phyloP scores from a whole-genome alignment of 2,888 invertebrate species.

The Drosophila neutralis region DNA sequence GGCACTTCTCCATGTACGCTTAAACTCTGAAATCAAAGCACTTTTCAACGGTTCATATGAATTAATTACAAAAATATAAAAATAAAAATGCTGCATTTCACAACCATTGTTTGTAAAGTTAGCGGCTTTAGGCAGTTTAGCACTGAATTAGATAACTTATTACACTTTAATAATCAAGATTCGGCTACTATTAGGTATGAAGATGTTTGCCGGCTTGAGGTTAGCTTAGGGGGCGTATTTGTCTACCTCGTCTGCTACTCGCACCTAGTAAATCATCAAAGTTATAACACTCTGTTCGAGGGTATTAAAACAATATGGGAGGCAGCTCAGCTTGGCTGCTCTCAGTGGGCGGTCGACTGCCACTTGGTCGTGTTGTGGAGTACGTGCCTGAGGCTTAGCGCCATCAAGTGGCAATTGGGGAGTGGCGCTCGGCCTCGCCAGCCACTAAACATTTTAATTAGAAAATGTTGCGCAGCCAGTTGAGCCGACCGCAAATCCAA shows the following conservation, averaged over 20 bases:
- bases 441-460: constrained; percentile 79
- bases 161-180: background rate
- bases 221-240: background rate
- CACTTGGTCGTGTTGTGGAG: constrained; percentile 38
- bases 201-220: constrained; percentile 2
- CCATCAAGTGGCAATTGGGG: constrained; percentile 57
- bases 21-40: too few species aligned
- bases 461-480: constrained; percentile 73
- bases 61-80: too few species aligned
- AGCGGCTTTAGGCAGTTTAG: background rate
- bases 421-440: constrained; percentile 30
- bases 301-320: constrained; percentile 33
- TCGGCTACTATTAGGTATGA: background rate
- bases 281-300: background rate
- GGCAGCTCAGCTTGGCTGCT: constrained; percentile 19
- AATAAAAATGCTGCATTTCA: background rate
- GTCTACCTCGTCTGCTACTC: background rate
- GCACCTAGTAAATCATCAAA: background rate
- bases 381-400: constrained; percentile 70
- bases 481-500: constrained; percentile 78
- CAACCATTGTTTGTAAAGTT: too few species aligned
- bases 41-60: too few species aligned
- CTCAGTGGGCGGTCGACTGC: constrained; percentile 52
- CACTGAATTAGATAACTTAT: background rate
- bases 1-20: too few species aligned